Conservation (phyloP, 2,113 vertebrate genomes). For the Isurus oxyrinchus region DNA sequence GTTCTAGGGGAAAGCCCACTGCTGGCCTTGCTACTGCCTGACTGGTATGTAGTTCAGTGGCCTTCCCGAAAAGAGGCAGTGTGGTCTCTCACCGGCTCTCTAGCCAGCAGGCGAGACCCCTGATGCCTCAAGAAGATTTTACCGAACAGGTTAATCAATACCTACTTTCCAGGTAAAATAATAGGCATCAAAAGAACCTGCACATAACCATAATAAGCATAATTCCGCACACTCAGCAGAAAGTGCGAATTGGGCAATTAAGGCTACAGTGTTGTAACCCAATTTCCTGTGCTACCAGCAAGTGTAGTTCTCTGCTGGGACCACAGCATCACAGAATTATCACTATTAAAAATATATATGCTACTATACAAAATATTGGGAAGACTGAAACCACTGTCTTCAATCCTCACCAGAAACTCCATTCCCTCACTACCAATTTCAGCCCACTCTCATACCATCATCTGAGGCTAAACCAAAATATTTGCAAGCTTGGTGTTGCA, state of each 20-base stretch:
- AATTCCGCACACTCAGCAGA: not conserved
- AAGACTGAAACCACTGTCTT: not conserved
- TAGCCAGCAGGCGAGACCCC: no score
- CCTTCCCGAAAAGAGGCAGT: no score
- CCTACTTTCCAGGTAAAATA: not conserved
- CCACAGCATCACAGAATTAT: not conserved
- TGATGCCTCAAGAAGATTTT: no score
- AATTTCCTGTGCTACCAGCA: no score
- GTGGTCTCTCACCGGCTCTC: no score
- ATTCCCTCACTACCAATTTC: not conserved
- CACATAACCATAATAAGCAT: not conserved
- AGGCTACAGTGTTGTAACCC: not conserved
- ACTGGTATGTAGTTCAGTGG: no score
- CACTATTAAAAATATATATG: not conserved
- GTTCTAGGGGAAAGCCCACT: no score
- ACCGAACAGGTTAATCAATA: not conserved
- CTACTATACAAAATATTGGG: not conserved
- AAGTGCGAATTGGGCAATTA: not conserved
- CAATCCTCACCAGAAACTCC: not conserved
- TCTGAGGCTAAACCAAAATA: not conserved
- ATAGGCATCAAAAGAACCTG: not conserved
- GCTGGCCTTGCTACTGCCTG: no score
- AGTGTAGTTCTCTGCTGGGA: not conserved
- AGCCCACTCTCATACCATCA: not conserved
- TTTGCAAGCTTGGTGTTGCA: not conserved